phyloP scores from a whole-genome alignment of 2,888 invertebrate species.

The Chloroclysta siterata region DNA sequence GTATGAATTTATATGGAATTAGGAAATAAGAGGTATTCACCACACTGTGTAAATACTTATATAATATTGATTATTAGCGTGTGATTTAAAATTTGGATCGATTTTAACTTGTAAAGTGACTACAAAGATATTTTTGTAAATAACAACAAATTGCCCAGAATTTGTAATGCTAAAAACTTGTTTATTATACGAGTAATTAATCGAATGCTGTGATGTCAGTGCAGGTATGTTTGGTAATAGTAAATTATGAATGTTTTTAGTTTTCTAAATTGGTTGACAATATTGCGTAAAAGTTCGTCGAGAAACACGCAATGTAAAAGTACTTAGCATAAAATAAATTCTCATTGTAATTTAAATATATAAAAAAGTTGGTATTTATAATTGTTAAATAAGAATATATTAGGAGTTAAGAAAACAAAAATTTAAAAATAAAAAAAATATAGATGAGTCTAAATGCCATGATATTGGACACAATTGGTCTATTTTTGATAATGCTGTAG shows the following conservation, averaged over 20 bases:
- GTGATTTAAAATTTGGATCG: constrained; percentile 8
- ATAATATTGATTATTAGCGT: neutral
- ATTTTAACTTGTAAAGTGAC: constrained; percentile 10
- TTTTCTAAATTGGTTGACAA: neutral
- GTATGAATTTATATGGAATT: constrained; percentile 7
- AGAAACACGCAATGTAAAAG: neutral
- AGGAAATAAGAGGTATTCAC: neutral
- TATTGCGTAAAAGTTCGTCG: neutral
- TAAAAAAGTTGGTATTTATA: too few species aligned
- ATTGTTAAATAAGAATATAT: too few species aligned
- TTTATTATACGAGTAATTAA: neutral
- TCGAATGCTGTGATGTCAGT: constrained; percentile 11
- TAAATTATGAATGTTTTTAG: neutral
- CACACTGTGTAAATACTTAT: neutral
- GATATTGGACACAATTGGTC: too few species aligned
- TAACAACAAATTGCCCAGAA: too few species aligned
- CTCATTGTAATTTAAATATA: too few species aligned
- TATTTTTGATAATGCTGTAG: too few species aligned
- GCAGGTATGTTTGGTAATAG: neutral
- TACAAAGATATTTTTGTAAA: neutral
- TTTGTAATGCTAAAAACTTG: neutral
- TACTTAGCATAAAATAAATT: neutral
- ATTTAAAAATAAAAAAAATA: too few species aligned
- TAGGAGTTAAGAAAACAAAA: too few species aligned
- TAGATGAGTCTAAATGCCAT: too few species aligned